Evolutionary conservation across 1,140 invertebrate species (phyloP).

Genomic region (Drosophila melanica): DNA sequence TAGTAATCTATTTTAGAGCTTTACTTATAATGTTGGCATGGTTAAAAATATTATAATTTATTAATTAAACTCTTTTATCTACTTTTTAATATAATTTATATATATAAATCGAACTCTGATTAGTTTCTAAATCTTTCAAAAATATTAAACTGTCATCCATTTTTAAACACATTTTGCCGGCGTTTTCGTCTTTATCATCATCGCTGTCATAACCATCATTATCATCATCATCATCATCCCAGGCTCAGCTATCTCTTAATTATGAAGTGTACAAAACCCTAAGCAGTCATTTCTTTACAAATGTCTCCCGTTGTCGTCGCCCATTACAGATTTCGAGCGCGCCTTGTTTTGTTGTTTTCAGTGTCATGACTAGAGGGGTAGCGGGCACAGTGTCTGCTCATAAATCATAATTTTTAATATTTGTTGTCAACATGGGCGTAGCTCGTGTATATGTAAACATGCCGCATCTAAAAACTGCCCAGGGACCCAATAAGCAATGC

Average conservation of each 20-base stretch:
- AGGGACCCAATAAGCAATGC: slow-evolving; percentile 1
- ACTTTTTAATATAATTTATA: no score
- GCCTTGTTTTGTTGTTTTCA: slow-evolving; percentile 20
- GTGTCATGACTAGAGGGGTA: neutral
- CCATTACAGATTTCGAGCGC: slow-evolving; percentile 68
- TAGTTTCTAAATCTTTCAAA: slow-evolving; percentile 2
- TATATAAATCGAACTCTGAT: no score
- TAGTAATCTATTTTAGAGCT: no score
- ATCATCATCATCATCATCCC: slow-evolving; percentile 33
- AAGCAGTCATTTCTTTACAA: slow-evolving; percentile 60
- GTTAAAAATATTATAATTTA: no score
- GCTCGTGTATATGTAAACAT: slow-evolving; percentile 75
- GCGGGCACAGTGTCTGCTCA: slow-evolving; percentile 31
- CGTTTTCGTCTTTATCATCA: slow-evolving; percentile 47
- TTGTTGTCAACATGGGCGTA: slow-evolving; percentile 82
- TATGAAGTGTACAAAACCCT: slow-evolving; percentile 58
- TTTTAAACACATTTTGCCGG: slow-evolving; percentile 36
- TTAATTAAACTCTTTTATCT: no score
- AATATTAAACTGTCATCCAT: slow-evolving; percentile 40
- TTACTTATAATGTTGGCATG: no score
- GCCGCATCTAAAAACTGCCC: slow-evolving; percentile 54
- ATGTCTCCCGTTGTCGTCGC: slow-evolving; percentile 47
- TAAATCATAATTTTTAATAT: slow-evolving; percentile 84
- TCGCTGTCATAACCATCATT: slow-evolving; percentile 8
- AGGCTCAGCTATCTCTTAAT: slow-evolving; percentile 53